phyloP scores from a whole-genome alignment of 2,888 invertebrate genomes.

The Drosophila merina region DNA sequence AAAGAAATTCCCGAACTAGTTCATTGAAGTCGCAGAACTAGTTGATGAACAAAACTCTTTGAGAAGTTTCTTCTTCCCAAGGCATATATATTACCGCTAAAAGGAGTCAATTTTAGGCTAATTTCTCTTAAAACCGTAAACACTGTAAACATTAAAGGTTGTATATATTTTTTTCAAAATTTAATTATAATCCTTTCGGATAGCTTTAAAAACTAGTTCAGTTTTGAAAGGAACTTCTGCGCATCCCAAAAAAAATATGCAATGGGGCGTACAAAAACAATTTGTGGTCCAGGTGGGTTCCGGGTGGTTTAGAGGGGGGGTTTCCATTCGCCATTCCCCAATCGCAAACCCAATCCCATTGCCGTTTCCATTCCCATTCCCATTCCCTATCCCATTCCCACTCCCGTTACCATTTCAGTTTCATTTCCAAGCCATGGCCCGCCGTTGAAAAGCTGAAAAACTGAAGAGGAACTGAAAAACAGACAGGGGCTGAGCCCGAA shows the following conservation, averaged over 20 bases:
- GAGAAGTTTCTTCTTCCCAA: constrained; percentile 14
- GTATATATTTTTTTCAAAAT: background rate
- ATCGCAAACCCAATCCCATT: constrained; percentile 21
- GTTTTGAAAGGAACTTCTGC: background rate
- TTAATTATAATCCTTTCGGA: background rate
- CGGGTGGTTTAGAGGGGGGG: background rate
- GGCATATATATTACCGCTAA: constrained; percentile 12
- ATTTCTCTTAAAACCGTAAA: background rate
- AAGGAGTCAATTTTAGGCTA: background rate
- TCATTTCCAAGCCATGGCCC: constrained; percentile 1
- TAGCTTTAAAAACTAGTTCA: background rate
- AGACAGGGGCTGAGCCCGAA: constrained; percentile 26
- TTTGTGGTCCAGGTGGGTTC: constrained; percentile 30
- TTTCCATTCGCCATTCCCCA: constrained; percentile 8
- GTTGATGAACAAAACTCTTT: constrained; percentile 33
- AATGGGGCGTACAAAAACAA: constrained; percentile 22
- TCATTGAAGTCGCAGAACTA: constrained; percentile 31
- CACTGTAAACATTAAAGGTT: background rate
- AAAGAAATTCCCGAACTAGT: constrained; percentile 34
- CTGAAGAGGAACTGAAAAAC: constrained; percentile 3
- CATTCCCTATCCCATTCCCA: constrained; percentile 24
- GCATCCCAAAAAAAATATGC: constrained; percentile 4
- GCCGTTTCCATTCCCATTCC: constrained; percentile 24
- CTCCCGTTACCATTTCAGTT: constrained; percentile 16
- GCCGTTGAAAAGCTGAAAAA: constrained; percentile 5